These are phyloP conservation scores for Rhingia campestris DNA, from an alignment of 2,888 invertebrate genomes.

Conservation along the genomic window DNA sequence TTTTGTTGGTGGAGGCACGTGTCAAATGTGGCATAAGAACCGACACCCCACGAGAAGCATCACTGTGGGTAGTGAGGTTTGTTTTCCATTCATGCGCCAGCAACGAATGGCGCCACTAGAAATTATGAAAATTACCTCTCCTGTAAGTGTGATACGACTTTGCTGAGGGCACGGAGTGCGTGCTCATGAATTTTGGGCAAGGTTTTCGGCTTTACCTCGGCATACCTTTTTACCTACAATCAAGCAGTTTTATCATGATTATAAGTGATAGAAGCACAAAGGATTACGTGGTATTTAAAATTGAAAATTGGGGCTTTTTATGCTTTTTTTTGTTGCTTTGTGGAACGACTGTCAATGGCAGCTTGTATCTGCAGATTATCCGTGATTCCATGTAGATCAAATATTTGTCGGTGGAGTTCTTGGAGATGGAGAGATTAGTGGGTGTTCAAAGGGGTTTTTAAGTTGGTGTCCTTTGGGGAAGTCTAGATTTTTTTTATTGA, in stretches of 20 bases:
- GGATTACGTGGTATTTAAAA: slow-evolving; percentile 37
- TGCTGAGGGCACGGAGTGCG: background rate
- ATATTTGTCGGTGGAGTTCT: background rate
- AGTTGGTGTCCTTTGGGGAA: too few species aligned
- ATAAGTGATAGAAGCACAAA: slow-evolving; percentile 14
- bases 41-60: background rate
- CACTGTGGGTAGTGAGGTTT: slow-evolving; percentile 1
- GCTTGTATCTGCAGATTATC: background rate
- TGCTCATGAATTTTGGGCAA: slow-evolving; percentile 21
- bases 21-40: slow-evolving; percentile 21
- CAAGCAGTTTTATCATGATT: slow-evolving; percentile 13
- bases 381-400: background rate
- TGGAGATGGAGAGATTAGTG: slow-evolving; percentile 3
- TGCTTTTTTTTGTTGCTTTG: background rate
- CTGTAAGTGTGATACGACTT: background rate
- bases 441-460: background rate
- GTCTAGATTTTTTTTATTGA: too few species aligned
- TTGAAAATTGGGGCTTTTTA: slow-evolving; percentile 16
- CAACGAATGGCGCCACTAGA: slow-evolving; percentile 5
- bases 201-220: background rate
- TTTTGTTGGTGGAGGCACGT: slow-evolving; percentile 20
- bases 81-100: background rate
- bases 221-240: background rate
- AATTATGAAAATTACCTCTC: slow-evolving; percentile 39
- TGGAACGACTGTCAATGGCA: background rate